These are phyloP conservation scores for Axea sp. DNA, from an alignment of 2,888 invertebrate species.

Conservation along the genomic window DNA sequence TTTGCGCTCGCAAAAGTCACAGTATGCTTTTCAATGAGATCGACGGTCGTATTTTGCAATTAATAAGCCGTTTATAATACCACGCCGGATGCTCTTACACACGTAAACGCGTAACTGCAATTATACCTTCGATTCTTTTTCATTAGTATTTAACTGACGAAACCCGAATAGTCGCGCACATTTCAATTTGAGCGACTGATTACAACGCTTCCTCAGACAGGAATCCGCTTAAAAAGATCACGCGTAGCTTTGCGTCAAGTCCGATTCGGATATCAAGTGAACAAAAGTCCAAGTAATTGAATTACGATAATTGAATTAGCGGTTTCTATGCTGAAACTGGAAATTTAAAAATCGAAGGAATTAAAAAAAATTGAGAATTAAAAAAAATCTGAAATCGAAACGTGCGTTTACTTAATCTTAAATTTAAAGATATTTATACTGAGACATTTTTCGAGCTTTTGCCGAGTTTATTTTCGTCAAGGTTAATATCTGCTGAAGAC, in stretches of 20 bases:
- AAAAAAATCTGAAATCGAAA: too few species aligned
- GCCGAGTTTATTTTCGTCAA: conserved; percentile 41
- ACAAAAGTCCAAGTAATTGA: conserved; percentile 11
- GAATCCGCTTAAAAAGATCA: conserved; percentile 34
- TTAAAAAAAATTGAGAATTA: too few species aligned
- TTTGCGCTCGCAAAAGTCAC: conserved; percentile 28
- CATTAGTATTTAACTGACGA: conserved; percentile 9
- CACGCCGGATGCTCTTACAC: conserved; percentile 40
- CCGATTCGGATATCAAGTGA: not conserved
- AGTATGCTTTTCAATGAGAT: conserved; percentile 27
- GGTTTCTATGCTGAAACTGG: not conserved
- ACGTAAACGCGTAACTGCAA: conserved; percentile 37
- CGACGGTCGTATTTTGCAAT: conserved; percentile 26
- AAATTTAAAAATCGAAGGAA: too few species aligned
- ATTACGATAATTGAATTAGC: conserved; percentile 22
- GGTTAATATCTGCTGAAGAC: conserved; percentile 31
- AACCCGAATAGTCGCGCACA: conserved; percentile 7
- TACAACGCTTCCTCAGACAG: not conserved
- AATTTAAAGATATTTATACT: conserved; percentile 5
- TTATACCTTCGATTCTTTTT: conserved; percentile 26
- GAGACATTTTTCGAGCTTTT: conserved; percentile 34
- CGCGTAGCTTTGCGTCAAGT: conserved; percentile 28
- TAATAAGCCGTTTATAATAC: conserved; percentile 47
- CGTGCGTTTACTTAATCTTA: conserved; percentile 4
- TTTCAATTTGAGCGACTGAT: conserved; percentile 14